Conservation (phyloP, 2,888 invertebrate genomes). For the Drosophila maculinotata region DNA sequence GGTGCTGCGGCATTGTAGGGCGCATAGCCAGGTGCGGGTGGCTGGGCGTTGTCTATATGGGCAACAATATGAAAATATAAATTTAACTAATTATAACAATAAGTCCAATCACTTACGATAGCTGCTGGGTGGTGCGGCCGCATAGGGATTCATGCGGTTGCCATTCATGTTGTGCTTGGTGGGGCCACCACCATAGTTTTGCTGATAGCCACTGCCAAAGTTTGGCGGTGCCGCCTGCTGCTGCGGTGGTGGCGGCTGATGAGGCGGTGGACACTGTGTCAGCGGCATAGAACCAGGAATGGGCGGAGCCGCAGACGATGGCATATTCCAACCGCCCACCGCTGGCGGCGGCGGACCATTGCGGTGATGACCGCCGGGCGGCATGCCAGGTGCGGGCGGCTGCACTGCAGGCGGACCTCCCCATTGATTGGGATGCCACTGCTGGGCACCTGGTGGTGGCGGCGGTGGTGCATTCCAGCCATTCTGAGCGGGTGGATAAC, state of each 20-base stretch:
- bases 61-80: neutral
- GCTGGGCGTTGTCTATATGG: constrained; percentile 65
- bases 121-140: constrained; percentile 61
- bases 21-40: constrained; percentile 62
- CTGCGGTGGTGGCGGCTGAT: constrained; percentile 50
- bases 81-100: neutral
- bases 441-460: constrained; percentile 71
- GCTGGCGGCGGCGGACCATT: constrained; percentile 69
- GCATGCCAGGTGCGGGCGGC: constrained; percentile 62
- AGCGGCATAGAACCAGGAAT: constrained; percentile 63
- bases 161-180: constrained; percentile 89
- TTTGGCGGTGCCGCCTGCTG: constrained; percentile 66
- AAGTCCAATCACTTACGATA: constrained; percentile 62
- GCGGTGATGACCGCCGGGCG: constrained; percentile 57
- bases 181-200: constrained; percentile 93
- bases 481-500: constrained; percentile 76
- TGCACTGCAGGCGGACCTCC: constrained; percentile 68
- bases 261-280: constrained; percentile 61
- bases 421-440: constrained; percentile 79
- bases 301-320: constrained; percentile 55
- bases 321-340: constrained; percentile 67
- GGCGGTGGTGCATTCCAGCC: constrained; percentile 80
- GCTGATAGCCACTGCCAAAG: constrained; percentile 90
- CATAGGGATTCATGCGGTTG: constrained; percentile 90
- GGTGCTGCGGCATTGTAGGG: constrained; percentile 67